Evolutionary conservation across 2,888 invertebrate genomes (phyloP).

Genomic region (Acanthacorydalis orientalis): DNA sequence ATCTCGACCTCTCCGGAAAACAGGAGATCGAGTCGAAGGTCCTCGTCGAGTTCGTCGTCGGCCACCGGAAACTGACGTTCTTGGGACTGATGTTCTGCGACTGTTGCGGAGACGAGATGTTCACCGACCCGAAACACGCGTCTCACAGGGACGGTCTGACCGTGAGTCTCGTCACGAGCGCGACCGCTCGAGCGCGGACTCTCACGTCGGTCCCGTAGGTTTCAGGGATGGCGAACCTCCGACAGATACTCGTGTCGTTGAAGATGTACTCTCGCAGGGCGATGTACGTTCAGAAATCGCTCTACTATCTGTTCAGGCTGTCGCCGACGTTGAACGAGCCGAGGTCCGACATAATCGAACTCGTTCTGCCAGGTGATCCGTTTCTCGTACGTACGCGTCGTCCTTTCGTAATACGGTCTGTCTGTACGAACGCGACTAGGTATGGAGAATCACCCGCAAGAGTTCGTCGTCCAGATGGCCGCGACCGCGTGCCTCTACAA

Average conservation of each 20-base stretch:
- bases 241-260: slow-evolving; percentile 39
- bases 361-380: slow-evolving; percentile 30
- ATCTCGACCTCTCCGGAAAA: slow-evolving; percentile 44
- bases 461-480: slow-evolving; percentile 53
- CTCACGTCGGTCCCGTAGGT: slow-evolving; percentile 20
- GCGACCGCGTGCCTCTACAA: slow-evolving; percentile 61
- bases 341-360: slow-evolving; percentile 43
- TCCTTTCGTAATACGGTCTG: no score
- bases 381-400: no score
- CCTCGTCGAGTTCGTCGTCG: slow-evolving; percentile 26
- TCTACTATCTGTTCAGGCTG: slow-evolving; percentile 38
- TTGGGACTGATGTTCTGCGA: slow-evolving; percentile 37
- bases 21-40: slow-evolving; percentile 29
- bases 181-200: background rate
- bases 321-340: slow-evolving; percentile 30
- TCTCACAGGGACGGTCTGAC: slow-evolving; percentile 25
- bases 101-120: slow-evolving; percentile 32
- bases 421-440: slow-evolving; percentile 11
- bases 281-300: slow-evolving; percentile 45
- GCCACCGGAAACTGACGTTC: slow-evolving; percentile 31
- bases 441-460: slow-evolving; percentile 32
- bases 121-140: slow-evolving; percentile 26
- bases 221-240: slow-evolving; percentile 36
- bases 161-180: slow-evolving; percentile 18
- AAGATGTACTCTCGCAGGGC: slow-evolving; percentile 36